Evolutionary conservation across 2,888 invertebrate species (phyloP).

Genomic region (Chymomyza amoena): DNA sequence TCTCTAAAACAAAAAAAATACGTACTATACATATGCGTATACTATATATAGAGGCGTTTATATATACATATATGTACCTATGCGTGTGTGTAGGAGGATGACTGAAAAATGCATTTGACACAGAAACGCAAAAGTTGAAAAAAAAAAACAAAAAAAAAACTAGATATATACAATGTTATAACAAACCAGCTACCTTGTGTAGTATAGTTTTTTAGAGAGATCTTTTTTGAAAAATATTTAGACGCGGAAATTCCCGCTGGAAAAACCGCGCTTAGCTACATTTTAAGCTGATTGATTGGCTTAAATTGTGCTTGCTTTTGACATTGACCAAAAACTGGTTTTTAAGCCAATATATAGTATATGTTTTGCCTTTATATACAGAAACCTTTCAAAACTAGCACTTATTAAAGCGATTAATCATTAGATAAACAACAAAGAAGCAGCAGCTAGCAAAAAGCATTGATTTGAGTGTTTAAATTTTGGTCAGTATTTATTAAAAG

Average conservation of each 20-base stretch:
- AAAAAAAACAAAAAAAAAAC: neutral
- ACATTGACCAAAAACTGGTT: neutral
- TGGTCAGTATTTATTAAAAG: neutral
- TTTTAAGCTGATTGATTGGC: neutral
- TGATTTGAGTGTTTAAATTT: neutral
- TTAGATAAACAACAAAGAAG: neutral
- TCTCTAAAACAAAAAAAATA: neutral
- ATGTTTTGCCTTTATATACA: neutral
- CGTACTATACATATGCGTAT: constrained; percentile 5
- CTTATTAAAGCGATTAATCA: neutral
- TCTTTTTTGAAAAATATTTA: too few relatives aligned
- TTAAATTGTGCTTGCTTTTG: neutral
- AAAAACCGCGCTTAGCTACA: neutral
- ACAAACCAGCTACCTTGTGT: neutral
- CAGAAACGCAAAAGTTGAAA: constrained; percentile 34
- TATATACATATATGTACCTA: too few relatives aligned
- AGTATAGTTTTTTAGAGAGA: neutral
- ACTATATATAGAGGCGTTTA: neutral
- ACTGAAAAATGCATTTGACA: constrained; percentile 71
- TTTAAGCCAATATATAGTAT: neutral
- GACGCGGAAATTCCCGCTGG: neutral
- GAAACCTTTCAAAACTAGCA: neutral
- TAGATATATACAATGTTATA: neutral
- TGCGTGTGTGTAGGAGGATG: constrained; percentile 42
- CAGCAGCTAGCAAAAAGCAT: neutral